Conservation (phyloP, 92 coral and sea anemone species). For the Phenganax subtilis region DNA sequence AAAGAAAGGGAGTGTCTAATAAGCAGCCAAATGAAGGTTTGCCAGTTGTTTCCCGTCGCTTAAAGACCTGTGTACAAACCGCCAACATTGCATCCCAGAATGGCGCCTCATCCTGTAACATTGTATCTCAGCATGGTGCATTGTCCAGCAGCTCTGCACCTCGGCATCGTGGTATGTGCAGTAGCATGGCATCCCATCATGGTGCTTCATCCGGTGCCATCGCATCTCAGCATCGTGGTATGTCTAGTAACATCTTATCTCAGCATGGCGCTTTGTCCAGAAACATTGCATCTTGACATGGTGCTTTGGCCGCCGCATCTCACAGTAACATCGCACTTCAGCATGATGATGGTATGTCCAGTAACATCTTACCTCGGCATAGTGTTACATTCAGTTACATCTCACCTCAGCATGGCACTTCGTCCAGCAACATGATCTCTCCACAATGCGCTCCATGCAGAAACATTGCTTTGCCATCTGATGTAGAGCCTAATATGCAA, state of each 20-base stretch:
- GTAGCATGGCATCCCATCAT: too few species aligned
- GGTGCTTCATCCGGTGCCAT: not conserved
- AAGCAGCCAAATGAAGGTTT: conserved; percentile 28
- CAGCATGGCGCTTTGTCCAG: too few species aligned
- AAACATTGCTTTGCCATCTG: not conserved
- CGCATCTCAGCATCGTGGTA: not conserved
- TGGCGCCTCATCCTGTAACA: not conserved
- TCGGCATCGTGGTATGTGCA: too few species aligned
- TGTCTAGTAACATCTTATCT: too few species aligned
- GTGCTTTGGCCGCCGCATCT: too few species aligned
- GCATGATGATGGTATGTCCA: too few species aligned
- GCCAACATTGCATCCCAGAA: not conserved
- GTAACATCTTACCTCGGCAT: too few species aligned
- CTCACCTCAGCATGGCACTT: not conserved
- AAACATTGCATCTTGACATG: too few species aligned
- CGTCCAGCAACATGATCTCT: not conserved
- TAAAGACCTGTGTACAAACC: not conserved
- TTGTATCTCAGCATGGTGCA: too few species aligned
- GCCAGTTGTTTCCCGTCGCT: not conserved
- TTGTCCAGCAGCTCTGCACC: too few species aligned
- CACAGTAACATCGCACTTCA: too few species aligned
- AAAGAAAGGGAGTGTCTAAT: conserved; percentile 47
- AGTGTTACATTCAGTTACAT: not conserved
- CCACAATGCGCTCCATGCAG: not conserved
- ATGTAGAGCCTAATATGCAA: not conserved